These are phyloP conservation scores for Drosophila ironensis DNA, from an alignment of 1,140 invertebrate genomes.

Conservation along the genomic window DNA sequence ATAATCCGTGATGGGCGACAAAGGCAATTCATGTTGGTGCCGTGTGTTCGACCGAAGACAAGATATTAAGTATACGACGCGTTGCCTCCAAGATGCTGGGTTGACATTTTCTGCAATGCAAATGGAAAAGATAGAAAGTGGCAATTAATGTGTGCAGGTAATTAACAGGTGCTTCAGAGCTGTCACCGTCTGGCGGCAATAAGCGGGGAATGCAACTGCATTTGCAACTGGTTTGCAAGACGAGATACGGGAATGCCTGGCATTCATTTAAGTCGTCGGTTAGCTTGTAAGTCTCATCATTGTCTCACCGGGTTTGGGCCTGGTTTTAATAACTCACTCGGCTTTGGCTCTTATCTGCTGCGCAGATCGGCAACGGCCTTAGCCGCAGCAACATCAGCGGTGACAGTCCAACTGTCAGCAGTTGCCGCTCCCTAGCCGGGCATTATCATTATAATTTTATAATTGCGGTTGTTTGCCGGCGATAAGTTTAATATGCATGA, in stretches of 20 bases:
- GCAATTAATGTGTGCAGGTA: slow-evolving; percentile 66
- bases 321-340: slow-evolving; percentile 75
- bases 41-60: slow-evolving; percentile 9
- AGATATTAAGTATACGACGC: slow-evolving; percentile 48
- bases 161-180: slow-evolving; percentile 54
- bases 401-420: slow-evolving; percentile 74
- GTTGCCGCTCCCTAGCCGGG: slow-evolving; percentile 64
- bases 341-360: slow-evolving; percentile 55
- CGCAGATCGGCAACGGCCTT: slow-evolving; percentile 40
- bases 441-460: slow-evolving; percentile 81
- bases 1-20: slow-evolving; percentile 81
- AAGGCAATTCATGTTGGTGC: slow-evolving; percentile 78
- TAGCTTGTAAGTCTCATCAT: not conserved
- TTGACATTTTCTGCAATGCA: slow-evolving; percentile 63
- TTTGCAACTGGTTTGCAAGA: slow-evolving; percentile 43
- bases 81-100: slow-evolving; percentile 4
- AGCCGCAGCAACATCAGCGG: slow-evolving; percentile 43
- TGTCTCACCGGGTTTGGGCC: slow-evolving; percentile 19
- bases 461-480: slow-evolving; percentile 74
- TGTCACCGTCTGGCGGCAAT: slow-evolving; percentile 54
- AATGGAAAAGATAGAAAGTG: slow-evolving; percentile 58
- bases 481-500: slow-evolving; percentile 78
- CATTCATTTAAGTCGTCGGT: slow-evolving; percentile 3
- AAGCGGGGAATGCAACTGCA: slow-evolving; percentile 53
- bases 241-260: slow-evolving; percentile 14